Evolutionary conservation across 2,888 invertebrate genomes (phyloP), one percentile per base, ranked within the genome.

Genomic region (Pammene fasciana): DNA sequence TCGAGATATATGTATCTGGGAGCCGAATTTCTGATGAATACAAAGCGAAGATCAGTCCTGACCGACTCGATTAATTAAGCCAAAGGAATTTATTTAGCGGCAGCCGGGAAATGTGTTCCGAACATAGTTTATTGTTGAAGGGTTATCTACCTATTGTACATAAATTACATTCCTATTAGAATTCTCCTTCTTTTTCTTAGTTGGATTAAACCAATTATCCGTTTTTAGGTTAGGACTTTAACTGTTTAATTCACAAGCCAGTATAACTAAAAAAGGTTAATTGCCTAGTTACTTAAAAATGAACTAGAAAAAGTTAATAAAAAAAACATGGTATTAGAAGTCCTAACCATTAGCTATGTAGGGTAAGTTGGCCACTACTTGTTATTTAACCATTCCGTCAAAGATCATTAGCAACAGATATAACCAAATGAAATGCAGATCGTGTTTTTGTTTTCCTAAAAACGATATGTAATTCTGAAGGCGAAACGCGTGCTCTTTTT

Each of bases 401-500:
- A 38, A 5, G 2, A 9, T 38, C 9, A 18, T 0, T 10, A 14
- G 5, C 5, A 34, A 14, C 3, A 10, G 26, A 26, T 26, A 26
- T 26, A 26, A 26, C 26, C 26, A 26, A 26, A 62, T 48, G 68
- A 46, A 9, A 62, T 48, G 68, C 43, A 16, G 34, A 43, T 16
- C 48, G 8, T 43, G 54, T 65, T 65, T 54, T 41, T 36, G 38
- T 57, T 64, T 68, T 46, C 36, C 46, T 55, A 65, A 70, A 57
- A 65, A 65, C 41, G 41, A 65, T 34, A 48, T 45, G 11, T 56
- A 60, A 71, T 72, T 68, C 71, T 46, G 70, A 67, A 68, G 71
- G 71, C 70, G 54, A 68, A 72, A 54, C 65, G 71, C 70, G 74
- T 73, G 74, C 73, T 72, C 72, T 74, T 75, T 80, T 80, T 79